Evolutionary conservation across 2,113 vertebrate species (phyloP), one percentile per base, ranked within the genome.

Genomic region (Chrysemys picta): DNA sequence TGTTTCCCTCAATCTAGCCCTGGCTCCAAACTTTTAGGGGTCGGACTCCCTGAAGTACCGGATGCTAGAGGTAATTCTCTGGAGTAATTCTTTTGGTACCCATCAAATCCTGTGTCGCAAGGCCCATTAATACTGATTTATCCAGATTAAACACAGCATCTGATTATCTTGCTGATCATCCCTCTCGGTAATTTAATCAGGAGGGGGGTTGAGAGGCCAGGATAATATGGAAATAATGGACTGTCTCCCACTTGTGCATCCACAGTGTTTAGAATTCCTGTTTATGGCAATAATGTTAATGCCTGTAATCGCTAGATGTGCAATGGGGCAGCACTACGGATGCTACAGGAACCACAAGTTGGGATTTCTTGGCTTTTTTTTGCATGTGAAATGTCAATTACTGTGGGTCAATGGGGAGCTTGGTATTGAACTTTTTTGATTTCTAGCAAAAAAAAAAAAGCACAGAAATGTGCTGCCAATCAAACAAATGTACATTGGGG

Each of bases 151-250:
- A 88, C 21, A 2, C 62, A 59, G 86, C 93, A 88, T 89, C 95
- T 95, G 96, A 93, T 97, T 97, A 96, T 96, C 80, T 91, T 89
- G 78, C 82, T 97, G 93, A 91, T 97, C 96, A 97, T 97, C 96
- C 94, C 80, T 75, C 50, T 78, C 78, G 82, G 93, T 97, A 96
- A 97, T 97, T 97, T 97, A 98, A 98, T 97, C 96, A 96, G 93
- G 85, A 89, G 87, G 53, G 59, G 52, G 91, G 93, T 93, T 96
- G 93, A 7, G 84, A 88, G 93, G 59, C 90, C 24, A 12, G 95
- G 91, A 90, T 96, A 82, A 88, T 90, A 22, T 76, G 90, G 95
- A 57, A 96, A 94, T 94, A 82, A 92, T 84, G 89, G 65, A 24
- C 0, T 31, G 72, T 89, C 94, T 65, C 52, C 85, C 56, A 81